phyloP scores from a whole-genome alignment of 1,140 invertebrate genomes.

The Rhynchophorus ferrugineus region DNA sequence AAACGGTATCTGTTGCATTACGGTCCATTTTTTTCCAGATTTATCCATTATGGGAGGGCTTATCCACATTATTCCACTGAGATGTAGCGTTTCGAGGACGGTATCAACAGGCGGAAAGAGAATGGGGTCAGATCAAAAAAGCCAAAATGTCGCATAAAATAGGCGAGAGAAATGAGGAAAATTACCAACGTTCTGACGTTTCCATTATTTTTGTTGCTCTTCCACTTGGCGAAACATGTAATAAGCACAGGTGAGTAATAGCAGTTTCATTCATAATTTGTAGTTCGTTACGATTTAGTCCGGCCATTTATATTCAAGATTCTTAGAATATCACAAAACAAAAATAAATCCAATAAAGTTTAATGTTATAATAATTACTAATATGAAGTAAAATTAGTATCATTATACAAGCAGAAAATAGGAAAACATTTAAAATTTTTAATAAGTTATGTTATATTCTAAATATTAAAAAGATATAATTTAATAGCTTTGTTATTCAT shows the following conservation, averaged over 20 bases:
- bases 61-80: not conserved
- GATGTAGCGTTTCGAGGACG: not conserved
- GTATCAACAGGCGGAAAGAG: not conserved
- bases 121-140: not conserved
- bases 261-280: too few species aligned
- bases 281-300: too few species aligned
- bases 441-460: too few species aligned
- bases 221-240: constrained; percentile 16
- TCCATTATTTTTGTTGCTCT: constrained; percentile 27
- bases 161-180: constrained; percentile 25
- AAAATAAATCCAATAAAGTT: too few species aligned
- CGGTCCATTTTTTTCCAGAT: not conserved
- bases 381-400: too few species aligned
- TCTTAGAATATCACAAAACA: too few species aligned
- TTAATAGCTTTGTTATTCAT: too few species aligned
- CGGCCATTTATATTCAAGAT: too few species aligned
- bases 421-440: too few species aligned
- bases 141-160: constrained; percentile 24
- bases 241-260: constrained; percentile 20
- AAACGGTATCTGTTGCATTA: not conserved
- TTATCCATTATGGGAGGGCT: not conserved
- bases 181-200: constrained; percentile 21
- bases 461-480: too few species aligned
- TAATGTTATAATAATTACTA: too few species aligned
- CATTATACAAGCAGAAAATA: too few species aligned